These are phyloP conservation scores for Gymnopithys bicolor DNA, from an alignment of 2,797 vertebrate species.

Conservation along the genomic window DNA sequence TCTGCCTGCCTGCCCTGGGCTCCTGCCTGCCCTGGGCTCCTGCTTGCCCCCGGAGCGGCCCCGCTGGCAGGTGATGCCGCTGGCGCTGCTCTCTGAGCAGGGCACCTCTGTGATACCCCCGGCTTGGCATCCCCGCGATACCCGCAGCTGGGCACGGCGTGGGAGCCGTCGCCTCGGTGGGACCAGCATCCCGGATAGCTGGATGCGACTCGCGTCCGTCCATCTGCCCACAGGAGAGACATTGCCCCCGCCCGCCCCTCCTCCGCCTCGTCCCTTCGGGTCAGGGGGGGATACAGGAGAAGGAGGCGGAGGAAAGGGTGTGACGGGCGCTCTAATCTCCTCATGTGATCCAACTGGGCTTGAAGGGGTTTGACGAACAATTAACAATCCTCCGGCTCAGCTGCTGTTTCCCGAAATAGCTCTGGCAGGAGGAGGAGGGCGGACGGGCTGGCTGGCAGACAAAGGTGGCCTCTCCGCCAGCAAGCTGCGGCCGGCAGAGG, in stretches of 20 bases:
- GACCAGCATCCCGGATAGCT: rapidly evolving
- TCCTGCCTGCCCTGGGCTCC: background rate
- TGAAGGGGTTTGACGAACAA: conserved; percentile 76
- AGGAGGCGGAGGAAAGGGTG: conserved; percentile 17
- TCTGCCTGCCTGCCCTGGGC: conserved; percentile 38
- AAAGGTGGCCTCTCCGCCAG: conserved; percentile 71
- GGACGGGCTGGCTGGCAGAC: conserved; percentile 44
- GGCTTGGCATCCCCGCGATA: background rate
- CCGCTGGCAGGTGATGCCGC: background rate
- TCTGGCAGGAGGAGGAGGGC: conserved; percentile 23
- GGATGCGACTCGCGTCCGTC: rapidly evolving
- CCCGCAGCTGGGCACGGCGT: rapidly evolving
- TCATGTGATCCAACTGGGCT: conserved; percentile 50
- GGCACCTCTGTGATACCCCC: rapidly evolving
- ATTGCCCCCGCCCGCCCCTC: background rate
- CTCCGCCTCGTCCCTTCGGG: background rate
- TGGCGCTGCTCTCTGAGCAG: background rate
- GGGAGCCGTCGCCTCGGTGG: background rate
- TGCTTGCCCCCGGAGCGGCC: background rate
- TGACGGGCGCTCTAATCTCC: background rate
- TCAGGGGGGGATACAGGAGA: background rate
- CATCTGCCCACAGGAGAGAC: background rate
- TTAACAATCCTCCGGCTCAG: conserved; percentile 77
- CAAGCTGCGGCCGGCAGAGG: background rate
- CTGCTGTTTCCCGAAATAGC: conserved; percentile 79